Conservation (phyloP, 1,140 invertebrate species). For the Branchinecta lindahli region DNA sequence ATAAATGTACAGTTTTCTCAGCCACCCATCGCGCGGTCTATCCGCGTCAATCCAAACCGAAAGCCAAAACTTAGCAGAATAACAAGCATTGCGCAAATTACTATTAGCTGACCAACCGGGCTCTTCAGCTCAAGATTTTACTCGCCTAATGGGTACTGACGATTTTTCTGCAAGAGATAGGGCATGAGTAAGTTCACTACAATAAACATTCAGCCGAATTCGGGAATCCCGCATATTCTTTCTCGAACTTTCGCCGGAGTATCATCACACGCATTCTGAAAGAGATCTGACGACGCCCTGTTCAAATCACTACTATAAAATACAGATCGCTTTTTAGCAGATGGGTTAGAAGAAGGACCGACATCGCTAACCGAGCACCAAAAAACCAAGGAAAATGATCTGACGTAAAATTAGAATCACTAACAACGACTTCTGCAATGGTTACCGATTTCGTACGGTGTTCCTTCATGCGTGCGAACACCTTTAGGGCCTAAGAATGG, state of each 20-base stretch:
- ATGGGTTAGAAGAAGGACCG: background rate
- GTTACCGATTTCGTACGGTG: too few relatives aligned
- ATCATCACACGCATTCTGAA: background rate
- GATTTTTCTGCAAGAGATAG: constrained; percentile 5
- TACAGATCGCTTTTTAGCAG: background rate
- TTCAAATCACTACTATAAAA: background rate
- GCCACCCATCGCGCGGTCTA: background rate
- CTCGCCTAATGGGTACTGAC: constrained; percentile 6
- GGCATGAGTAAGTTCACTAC: background rate
- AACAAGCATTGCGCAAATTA: constrained; percentile 1
- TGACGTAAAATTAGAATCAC: too few relatives aligned
- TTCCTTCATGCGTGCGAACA: too few relatives aligned
- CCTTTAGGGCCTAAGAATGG: too few relatives aligned
- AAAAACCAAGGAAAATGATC: too few relatives aligned
- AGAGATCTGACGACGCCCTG: background rate
- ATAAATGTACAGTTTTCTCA: constrained; percentile 6
- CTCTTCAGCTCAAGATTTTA: background rate
- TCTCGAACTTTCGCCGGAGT: background rate
- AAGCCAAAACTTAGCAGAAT: background rate
- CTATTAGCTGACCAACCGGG: background rate
- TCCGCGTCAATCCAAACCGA: background rate
- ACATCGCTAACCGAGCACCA: too few relatives aligned
- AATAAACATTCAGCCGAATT: constrained; percentile 1
- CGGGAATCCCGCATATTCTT: background rate
- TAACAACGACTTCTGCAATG: too few relatives aligned